Conservation (phyloP, 2,113 vertebrate genomes). For the Myrmecobius fasciatus region DNA sequence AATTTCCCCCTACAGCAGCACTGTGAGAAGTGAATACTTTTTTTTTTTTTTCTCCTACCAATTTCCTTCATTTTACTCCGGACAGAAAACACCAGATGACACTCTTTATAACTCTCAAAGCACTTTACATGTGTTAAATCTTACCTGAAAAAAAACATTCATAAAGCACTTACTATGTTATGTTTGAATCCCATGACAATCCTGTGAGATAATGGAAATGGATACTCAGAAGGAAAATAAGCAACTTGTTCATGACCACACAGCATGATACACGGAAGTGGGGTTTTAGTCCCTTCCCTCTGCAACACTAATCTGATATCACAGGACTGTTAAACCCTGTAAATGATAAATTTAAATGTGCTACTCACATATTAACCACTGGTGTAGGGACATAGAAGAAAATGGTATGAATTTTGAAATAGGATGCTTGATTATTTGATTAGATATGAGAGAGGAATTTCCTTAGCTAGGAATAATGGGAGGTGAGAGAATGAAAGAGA, state of each 20-base stretch:
- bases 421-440: neutral
- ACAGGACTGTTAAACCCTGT: neutral
- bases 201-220: neutral
- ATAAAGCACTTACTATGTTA: neutral
- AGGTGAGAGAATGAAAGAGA: slow-evolving; percentile 1
- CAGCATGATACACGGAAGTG: neutral
- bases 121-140: neutral
- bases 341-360: neutral
- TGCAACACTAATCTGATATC: neutral
- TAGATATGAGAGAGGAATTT: neutral
- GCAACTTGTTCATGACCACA: neutral
- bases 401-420: neutral
- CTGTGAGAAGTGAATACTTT: neutral
- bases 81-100: neutral
- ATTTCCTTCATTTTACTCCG: neutral
- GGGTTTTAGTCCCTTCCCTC: neutral
- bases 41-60: neutral
- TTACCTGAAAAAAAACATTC: neutral
- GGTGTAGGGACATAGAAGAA: neutral
- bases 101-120: neutral
- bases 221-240: neutral
- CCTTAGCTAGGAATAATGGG: neutral
- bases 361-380: neutral
- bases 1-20: neutral
- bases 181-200: neutral